Percentiles rank a stretch among this genome's conserved stretches.
Conservation (phyloP, 2,888 invertebrate genomes). For the Resseliella maxima region DNA sequence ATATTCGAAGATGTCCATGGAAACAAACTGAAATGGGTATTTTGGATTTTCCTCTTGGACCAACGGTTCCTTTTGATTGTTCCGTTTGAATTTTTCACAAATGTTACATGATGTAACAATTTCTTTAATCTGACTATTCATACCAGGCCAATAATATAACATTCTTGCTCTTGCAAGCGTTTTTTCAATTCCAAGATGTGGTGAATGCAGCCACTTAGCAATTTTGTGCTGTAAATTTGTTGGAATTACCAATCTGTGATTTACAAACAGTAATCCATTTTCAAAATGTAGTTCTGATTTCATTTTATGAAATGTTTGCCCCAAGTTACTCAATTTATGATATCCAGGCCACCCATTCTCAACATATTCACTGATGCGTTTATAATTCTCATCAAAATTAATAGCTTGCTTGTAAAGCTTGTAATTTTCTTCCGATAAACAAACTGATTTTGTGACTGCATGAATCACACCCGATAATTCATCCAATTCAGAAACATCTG, state of each 20-base stretch:
- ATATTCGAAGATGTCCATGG: conserved; percentile 60
- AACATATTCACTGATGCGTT: background rate
- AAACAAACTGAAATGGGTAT: conserved; percentile 59
- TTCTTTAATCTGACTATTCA: conserved; percentile 58
- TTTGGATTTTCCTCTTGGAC: conserved; percentile 59
- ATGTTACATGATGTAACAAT: conserved; percentile 55
- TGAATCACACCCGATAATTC: conserved; percentile 12
- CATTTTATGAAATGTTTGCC: conserved; percentile 57
- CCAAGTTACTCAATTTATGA: conserved; percentile 58
- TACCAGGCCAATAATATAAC: conserved; percentile 59
- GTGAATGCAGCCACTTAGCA: conserved; percentile 57
- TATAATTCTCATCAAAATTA: conserved; percentile 57
- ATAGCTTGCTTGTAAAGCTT: conserved; percentile 54
- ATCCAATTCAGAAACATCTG: background rate
- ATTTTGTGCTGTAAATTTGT: conserved; percentile 56
- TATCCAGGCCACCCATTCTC: conserved; percentile 57
- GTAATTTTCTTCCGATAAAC: conserved; percentile 59
- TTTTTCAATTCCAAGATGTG: conserved; percentile 59
- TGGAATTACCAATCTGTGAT: conserved; percentile 56
- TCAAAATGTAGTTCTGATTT: conserved; percentile 57
- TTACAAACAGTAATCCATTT: conserved; percentile 57
- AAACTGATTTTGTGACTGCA: conserved; percentile 53
- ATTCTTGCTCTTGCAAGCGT: conserved; percentile 59
- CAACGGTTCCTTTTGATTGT: conserved; percentile 59
- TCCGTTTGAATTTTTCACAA: conserved; percentile 59